phyloP scores from a whole-genome alignment of 2,797 vertebrate species.

The Austrolebias charrua region DNA sequence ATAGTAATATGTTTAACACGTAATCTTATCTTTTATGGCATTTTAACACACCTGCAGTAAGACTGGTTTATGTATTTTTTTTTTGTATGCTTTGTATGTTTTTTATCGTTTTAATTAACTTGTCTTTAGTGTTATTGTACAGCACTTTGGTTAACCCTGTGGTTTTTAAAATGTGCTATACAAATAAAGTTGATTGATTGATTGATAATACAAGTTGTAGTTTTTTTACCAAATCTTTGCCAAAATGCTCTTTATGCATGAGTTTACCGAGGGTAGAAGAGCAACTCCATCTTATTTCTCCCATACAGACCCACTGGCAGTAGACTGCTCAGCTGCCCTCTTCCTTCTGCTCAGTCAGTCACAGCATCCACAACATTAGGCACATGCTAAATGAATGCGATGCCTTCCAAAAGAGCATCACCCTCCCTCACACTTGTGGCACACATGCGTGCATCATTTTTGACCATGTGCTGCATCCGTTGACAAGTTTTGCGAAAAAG shows the following conservation, averaged over 20 bases:
- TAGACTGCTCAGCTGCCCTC: slow-evolving; percentile 57
- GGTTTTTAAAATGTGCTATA: no score
- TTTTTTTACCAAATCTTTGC: slow-evolving; percentile 49
- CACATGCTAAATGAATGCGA: slow-evolving; percentile 55
- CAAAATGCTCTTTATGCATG: slow-evolving; percentile 53
- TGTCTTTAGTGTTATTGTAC: no score
- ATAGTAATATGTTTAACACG: no score
- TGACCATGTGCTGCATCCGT: slow-evolving; percentile 14
- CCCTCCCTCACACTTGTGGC: slow-evolving; percentile 7
- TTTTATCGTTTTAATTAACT: no score
- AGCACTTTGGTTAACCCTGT: no score
- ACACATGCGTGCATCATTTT: slow-evolving; percentile 21
- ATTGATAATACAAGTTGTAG: no score
- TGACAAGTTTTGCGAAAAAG: slow-evolving; percentile 2
- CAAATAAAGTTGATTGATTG: no score
- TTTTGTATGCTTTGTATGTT: no score
- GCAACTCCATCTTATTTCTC: slow-evolving; percentile 56
- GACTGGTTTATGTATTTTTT: no score
- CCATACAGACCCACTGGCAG: slow-evolving; percentile 62
- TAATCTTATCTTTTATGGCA: no score
- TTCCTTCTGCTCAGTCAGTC: slow-evolving; percentile 48
- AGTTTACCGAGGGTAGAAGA: slow-evolving; percentile 55
- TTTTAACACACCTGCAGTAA: no score
- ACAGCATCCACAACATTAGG: slow-evolving; percentile 47
- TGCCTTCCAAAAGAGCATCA: slow-evolving; percentile 30